phyloP scores from a whole-genome alignment of 2,888 invertebrate species.

The Gortyna flavago region DNA sequence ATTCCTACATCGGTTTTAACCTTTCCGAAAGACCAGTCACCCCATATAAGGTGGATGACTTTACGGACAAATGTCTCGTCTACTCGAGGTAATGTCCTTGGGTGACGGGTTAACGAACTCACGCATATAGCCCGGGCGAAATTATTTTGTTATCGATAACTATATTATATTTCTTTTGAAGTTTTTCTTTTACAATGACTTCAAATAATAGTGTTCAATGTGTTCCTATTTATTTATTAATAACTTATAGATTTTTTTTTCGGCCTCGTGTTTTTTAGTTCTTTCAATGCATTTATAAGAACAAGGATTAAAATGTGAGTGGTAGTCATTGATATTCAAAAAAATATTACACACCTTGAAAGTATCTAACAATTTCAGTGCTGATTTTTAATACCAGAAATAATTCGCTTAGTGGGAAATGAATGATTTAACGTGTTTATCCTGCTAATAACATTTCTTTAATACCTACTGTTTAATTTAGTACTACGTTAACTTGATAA shows the following conservation, averaged over 20 bases:
- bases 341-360: constrained; percentile 10
- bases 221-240: background rate
- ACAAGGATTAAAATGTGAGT: background rate
- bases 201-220: background rate
- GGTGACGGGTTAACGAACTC: constrained; percentile 43
- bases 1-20: constrained; percentile 74
- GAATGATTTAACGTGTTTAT: background rate
- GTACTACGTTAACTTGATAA: background rate
- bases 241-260: too few relatives aligned
- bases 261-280: background rate
- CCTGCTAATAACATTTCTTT: background rate
- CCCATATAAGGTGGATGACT: constrained; percentile 55
- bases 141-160: constrained; percentile 22
- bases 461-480: background rate
- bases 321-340: background rate
- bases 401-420: background rate
- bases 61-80: constrained; percentile 52
- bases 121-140: constrained; percentile 36
- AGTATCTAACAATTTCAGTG: background rate
- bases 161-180: constrained; percentile 15
- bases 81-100: constrained; percentile 41
- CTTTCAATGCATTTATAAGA: background rate
- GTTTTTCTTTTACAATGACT: background rate
- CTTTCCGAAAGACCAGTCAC: constrained; percentile 54
- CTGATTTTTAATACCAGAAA: constrained; percentile 1